Conservation (phyloP, 2,797 vertebrate genomes). For the Pogoniulus pusillus region DNA sequence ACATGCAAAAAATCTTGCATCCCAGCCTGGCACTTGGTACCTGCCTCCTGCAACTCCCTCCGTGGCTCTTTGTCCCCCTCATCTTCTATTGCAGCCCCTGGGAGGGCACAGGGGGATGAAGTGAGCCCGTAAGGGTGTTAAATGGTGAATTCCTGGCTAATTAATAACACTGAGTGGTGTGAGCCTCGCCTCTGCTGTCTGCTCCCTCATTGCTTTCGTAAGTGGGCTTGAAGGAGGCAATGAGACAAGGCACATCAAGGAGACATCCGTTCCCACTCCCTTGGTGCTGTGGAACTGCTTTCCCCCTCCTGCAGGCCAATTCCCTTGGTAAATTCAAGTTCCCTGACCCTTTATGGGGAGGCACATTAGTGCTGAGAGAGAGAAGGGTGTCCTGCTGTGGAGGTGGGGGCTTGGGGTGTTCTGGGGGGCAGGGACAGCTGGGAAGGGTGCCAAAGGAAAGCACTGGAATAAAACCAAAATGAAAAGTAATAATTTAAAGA, state of each 20-base stretch:
- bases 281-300: background rate
- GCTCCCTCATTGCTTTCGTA: conserved; percentile 66
- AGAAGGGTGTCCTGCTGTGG: background rate
- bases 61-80: background rate
- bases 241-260: conserved; percentile 41
- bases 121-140: background rate
- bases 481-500: background rate
- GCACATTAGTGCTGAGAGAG: background rate
- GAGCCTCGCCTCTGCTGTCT: conserved; percentile 56
- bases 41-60: background rate
- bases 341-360: background rate
- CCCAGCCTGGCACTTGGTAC: background rate
- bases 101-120: background rate
- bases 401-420: background rate
- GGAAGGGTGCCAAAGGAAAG: background rate
- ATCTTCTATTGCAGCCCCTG: background rate
- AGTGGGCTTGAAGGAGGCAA: conserved; percentile 68
- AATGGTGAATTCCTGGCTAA: conserved; percentile 48
- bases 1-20: background rate
- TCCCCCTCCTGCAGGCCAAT: background rate
- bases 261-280: background rate
- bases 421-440: background rate
- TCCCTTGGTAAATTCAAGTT: background rate
- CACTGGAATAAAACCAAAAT: background rate
- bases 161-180: conserved; percentile 39